phyloP scores from a whole-genome alignment of 2,888 invertebrate genomes.

The Phymatocera aterrima region DNA sequence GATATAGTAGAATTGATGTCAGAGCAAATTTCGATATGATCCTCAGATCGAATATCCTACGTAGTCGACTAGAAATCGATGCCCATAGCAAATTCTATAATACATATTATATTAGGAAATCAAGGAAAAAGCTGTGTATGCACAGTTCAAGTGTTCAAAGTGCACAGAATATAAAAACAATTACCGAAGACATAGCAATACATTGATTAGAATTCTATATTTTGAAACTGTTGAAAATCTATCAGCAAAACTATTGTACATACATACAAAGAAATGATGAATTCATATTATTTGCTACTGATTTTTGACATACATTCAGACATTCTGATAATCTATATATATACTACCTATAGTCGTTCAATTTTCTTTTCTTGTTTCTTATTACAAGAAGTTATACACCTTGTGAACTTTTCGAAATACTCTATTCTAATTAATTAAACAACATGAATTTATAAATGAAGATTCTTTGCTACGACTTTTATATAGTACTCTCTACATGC shows the following conservation, averaged over 20 bases:
- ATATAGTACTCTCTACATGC: conserved; percentile 21
- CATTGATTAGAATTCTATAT: conserved; percentile 14
- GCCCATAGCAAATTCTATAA: neutral
- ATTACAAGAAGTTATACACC: conserved; percentile 4
- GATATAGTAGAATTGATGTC: conserved; percentile 11
- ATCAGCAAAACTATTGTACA: conserved; percentile 41
- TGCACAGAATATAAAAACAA: conserved; percentile 5
- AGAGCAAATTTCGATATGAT: conserved; percentile 10
- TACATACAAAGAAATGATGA: conserved; percentile 8
- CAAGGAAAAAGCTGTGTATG: neutral
- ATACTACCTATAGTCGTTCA: neutral
- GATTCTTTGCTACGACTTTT: conserved; percentile 35
- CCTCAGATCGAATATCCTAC: conserved; percentile 7
- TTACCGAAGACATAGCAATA: neutral
- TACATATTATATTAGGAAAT: neutral
- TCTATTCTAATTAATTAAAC: conserved; percentile 22
- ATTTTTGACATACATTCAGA: neutral
- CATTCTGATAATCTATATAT: too few species aligned
- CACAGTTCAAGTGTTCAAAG: conserved; percentile 16
- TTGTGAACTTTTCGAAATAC: conserved; percentile 9
- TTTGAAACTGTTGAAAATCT: neutral
- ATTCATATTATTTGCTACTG: neutral
- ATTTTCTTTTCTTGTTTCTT: neutral
- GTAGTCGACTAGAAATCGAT: conserved; percentile 29
- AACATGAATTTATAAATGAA: conserved; percentile 26